These are phyloP conservation scores for Archivesica marissinica DNA, from an alignment of 1,140 invertebrate genomes.

Conservation along the genomic window DNA sequence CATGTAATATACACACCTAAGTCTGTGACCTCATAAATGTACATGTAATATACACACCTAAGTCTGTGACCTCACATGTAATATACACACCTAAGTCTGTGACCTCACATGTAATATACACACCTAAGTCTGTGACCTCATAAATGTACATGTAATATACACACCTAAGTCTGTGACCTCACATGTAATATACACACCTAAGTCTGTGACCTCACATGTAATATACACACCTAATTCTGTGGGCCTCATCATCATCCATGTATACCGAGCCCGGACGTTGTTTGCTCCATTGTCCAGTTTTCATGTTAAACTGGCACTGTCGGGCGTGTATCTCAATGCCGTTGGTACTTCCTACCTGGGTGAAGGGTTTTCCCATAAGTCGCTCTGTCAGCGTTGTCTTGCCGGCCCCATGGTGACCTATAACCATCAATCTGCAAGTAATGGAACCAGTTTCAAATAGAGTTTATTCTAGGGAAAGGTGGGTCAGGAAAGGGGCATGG, in stretches of 20 bases:
- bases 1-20: too few species aligned
- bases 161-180: too few species aligned
- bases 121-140: too few species aligned
- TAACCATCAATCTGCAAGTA: constrained; percentile 47
- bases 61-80: too few species aligned
- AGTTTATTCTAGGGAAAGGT: background rate
- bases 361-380: constrained; percentile 56
- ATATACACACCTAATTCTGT: constrained; percentile 39
- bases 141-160: too few species aligned
- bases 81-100: too few species aligned
- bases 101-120: too few species aligned
- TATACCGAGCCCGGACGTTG: constrained; percentile 13
- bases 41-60: too few species aligned
- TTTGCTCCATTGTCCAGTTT: constrained; percentile 49
- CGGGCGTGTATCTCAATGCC: constrained; percentile 54
- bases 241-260: constrained; percentile 54
- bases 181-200: too few species aligned
- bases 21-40: too few species aligned
- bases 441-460: background rate
- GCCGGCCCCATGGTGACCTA: constrained; percentile 60
- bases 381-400: constrained; percentile 57
- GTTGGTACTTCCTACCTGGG: constrained; percentile 44
- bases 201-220: too few species aligned
- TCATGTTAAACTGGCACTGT: constrained; percentile 45
- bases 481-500: too few species aligned